Percentiles rank a stretch among this genome's conserved stretches.
These are phyloP conservation scores for Gallinago nigripennis DNA, from an alignment of 2,797 vertebrate species.

Conservation along the genomic window DNA sequence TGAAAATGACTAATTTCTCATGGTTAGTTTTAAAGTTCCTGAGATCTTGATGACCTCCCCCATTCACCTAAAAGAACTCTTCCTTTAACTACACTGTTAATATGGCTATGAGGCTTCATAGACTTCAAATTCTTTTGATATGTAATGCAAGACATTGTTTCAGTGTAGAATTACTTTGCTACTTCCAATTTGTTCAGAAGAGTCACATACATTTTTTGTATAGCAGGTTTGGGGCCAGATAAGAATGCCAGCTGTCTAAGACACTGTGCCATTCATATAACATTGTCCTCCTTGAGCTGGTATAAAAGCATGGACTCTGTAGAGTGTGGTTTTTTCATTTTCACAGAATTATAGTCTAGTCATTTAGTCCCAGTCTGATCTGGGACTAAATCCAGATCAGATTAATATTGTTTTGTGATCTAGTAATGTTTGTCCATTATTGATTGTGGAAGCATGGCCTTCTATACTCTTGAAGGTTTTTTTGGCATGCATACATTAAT, in stretches of 20 bases:
- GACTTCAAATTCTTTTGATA: neutral
- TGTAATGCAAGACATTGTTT: neutral
- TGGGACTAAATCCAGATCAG: neutral
- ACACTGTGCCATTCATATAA: neutral
- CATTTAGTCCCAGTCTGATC: no score
- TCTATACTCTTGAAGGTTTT: neutral
- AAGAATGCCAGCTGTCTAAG: neutral
- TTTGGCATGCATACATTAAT: neutral
- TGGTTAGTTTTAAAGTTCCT: neutral
- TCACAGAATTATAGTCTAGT: neutral
- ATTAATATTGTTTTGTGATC: neutral
- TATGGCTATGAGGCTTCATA: neutral
- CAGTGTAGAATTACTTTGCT: neutral
- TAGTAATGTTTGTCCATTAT: neutral
- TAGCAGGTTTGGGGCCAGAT: neutral
- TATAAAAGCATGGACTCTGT: neutral
- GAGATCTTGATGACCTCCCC: neutral
- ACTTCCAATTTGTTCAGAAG: neutral
- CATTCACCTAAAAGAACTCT: neutral
- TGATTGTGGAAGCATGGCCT: neutral
- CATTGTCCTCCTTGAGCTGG: neutral
- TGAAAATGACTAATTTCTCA: neutral
- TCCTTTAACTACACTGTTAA: neutral
- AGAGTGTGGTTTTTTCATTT: neutral
- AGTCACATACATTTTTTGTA: neutral